phyloP scores from a whole-genome alignment of 2,113 vertebrate species.

The Ceuthmochares aereus region DNA sequence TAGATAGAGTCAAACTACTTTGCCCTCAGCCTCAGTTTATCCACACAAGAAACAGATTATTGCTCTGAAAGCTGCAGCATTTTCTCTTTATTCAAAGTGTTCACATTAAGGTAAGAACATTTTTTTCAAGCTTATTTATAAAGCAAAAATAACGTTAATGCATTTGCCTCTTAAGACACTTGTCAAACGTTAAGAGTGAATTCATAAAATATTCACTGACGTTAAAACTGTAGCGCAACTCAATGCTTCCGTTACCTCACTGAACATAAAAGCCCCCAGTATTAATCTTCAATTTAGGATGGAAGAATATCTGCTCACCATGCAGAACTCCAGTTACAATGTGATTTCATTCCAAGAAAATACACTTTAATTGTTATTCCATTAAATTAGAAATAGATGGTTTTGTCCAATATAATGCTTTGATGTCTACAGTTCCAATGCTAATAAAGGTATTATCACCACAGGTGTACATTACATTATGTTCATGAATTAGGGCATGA shows the following conservation, averaged over 20 bases:
- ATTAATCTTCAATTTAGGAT: conserved; percentile 68
- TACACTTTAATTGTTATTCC: conserved; percentile 71
- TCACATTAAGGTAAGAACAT: conserved; percentile 52
- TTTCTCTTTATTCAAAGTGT: conserved; percentile 63
- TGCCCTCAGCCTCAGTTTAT: conserved; percentile 66
- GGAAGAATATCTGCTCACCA: conserved; percentile 65
- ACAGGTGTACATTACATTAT: conserved; percentile 70
- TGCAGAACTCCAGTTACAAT: conserved; percentile 48
- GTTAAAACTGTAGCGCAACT: conserved; percentile 61
- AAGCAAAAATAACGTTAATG: conserved; percentile 74
- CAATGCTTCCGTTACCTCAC: conserved; percentile 57
- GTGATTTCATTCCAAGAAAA: conserved; percentile 69
- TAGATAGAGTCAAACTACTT: conserved; percentile 64
- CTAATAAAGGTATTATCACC: conserved; percentile 73
- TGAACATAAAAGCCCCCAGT: conserved; percentile 61
- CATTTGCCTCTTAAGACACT: conserved; percentile 61
- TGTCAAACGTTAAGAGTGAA: conserved; percentile 62
- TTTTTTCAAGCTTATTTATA: conserved; percentile 71
- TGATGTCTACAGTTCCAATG: conserved; percentile 70
- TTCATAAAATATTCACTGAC: conserved; percentile 65
- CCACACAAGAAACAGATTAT: conserved; percentile 61
- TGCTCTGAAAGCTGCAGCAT: conserved; percentile 55
- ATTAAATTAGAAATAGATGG: conserved; percentile 72
- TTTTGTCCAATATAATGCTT: conserved; percentile 68
- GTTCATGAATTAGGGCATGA: conserved; percentile 69